Conservation (phyloP, 2,797 vertebrate species). For the Hafferia zeledoni region DNA sequence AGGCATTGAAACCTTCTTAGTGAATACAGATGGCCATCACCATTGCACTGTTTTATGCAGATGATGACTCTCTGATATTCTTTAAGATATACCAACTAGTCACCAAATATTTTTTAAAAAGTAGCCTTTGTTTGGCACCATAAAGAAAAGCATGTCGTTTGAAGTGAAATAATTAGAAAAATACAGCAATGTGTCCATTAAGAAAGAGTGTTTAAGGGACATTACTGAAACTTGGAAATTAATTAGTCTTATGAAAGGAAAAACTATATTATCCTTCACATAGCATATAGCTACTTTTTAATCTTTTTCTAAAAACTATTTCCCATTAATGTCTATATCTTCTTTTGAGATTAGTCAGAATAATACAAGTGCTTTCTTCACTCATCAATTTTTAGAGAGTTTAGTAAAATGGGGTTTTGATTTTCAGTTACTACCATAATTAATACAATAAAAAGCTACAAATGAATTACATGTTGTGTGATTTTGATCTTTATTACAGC, state of each 20-base stretch:
- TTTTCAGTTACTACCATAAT: neutral
- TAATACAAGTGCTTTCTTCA: neutral
- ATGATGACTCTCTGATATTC: neutral
- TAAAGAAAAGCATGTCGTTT: neutral
- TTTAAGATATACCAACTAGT: neutral
- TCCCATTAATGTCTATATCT: neutral
- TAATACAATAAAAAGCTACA: neutral
- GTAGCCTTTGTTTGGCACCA: neutral
- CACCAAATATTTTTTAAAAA: neutral
- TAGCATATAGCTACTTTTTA: neutral
- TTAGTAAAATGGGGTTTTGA: neutral
- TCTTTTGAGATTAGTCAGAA: neutral
- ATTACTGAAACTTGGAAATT: neutral
- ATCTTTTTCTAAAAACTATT: neutral
- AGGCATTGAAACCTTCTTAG: neutral
- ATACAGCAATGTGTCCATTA: neutral
- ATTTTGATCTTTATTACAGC: neutral
- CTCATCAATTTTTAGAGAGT: neutral
- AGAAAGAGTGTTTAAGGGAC: neutral
- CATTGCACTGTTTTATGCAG: accelerated
- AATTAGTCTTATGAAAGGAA: neutral
- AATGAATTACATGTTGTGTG: neutral
- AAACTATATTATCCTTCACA: neutral
- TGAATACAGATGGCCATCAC: neutral
- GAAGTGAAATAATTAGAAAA: neutral